phyloP scores from a whole-genome alignment of 2,888 invertebrate species.

The Chirona hameri region DNA sequence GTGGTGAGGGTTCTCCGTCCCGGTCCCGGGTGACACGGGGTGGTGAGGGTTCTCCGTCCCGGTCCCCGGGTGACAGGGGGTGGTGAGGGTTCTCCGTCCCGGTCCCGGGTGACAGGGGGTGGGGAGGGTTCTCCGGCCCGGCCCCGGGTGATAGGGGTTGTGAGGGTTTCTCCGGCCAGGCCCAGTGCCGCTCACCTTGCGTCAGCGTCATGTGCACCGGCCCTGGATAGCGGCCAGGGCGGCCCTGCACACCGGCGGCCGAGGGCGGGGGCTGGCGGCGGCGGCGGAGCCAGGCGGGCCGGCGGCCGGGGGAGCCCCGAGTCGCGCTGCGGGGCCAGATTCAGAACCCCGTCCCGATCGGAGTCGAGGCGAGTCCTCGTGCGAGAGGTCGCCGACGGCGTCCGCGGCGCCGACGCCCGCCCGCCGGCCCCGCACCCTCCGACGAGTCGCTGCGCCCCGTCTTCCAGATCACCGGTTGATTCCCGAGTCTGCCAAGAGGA shows the following conservation, averaged over 20 bases:
- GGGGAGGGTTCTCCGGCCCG: too few relatives aligned
- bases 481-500: neutral
- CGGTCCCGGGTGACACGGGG: too few relatives aligned
- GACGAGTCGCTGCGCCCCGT: neutral
- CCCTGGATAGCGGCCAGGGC: constrained; percentile 51
- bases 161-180: neutral
- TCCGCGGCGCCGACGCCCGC: neutral
- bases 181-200: constrained; percentile 45
- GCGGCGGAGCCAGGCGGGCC: constrained; percentile 36
- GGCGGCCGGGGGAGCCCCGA: constrained; percentile 9
- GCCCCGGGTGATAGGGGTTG: too few relatives aligned
- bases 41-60: too few relatives aligned
- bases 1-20: too few relatives aligned
- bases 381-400: neutral
- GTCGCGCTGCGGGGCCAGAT: constrained; percentile 28
- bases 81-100: too few relatives aligned
- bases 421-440: neutral
- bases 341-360: constrained; percentile 4
- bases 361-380: constrained; percentile 14
- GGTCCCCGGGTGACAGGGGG: too few relatives aligned
- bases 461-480: constrained; percentile 10
- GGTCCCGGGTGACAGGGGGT: too few relatives aligned
- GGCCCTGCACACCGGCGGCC: constrained; percentile 48
- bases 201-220: constrained; percentile 50
- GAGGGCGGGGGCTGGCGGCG: constrained; percentile 41